Conservation (phyloP, 37 sponge, comb jelly and placozoan genomes). For the Aplysina aerophoba region DNA sequence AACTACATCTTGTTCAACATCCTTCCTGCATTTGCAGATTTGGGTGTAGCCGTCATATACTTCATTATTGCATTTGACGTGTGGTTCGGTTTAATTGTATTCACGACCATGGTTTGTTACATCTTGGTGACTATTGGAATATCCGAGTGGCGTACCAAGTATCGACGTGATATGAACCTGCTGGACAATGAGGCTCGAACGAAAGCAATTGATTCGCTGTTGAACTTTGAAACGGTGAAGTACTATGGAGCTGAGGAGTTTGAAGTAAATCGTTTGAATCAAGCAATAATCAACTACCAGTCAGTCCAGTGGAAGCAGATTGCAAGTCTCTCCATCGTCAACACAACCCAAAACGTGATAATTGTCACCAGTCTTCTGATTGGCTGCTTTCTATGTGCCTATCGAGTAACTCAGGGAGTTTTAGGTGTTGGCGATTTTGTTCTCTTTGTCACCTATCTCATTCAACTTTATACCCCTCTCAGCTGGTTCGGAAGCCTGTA, state of each 20-base stretch:
- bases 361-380: conserved; percentile 81
- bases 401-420: conserved; percentile 80
- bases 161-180: conserved; percentile 92
- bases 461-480: conserved; percentile 95
- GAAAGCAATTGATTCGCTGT: conserved; percentile 92
- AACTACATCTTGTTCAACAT: conserved; percentile 95
- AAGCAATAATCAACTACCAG: conserved; percentile 77
- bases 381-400: conserved; percentile 92
- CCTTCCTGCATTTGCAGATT: conserved; percentile 89
- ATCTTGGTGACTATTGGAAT: conserved; percentile 88
- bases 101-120: conserved; percentile 88
- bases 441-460: conserved; percentile 94
- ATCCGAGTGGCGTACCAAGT: conserved; percentile 96
- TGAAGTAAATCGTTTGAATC: conserved; percentile 82
- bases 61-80: conserved; percentile 95
- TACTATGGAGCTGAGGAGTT: conserved; percentile 93
- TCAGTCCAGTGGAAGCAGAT: conserved; percentile 77
- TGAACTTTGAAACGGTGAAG: conserved; percentile 99
- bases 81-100: conserved; percentile 98
- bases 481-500: conserved; percentile 98
- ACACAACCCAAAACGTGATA: conserved; percentile 83
- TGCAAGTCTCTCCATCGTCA: conserved; percentile 77
- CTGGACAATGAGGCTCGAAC: conserved; percentile 82
- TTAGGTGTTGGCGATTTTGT: conserved; percentile 96
- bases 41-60: conserved; percentile 93